phyloP scores from a whole-genome alignment of 1,140 invertebrate genomes.

The Drosophila nigrodunni region DNA sequence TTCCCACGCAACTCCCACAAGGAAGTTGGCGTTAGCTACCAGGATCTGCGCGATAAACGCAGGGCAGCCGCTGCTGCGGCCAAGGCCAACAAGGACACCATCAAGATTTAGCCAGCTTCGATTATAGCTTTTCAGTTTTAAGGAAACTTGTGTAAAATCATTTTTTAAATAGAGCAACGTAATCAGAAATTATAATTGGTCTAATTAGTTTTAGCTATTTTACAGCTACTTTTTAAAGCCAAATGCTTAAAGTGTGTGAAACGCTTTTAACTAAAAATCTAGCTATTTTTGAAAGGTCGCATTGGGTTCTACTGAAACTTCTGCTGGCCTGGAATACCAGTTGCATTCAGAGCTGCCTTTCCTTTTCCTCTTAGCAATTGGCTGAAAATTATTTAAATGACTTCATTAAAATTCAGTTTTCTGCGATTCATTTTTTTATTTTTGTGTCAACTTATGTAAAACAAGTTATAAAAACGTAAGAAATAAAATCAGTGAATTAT shows the following conservation, averaged over 20 bases:
- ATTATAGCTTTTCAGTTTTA: slow-evolving; percentile 39
- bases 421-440: not conserved
- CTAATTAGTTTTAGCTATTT: too few species aligned
- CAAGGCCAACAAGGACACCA: slow-evolving; percentile 48
- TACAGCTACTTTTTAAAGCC: too few species aligned
- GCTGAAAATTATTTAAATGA: too few species aligned
- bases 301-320: too few species aligned
- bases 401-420: not conserved
- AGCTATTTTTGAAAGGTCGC: too few species aligned
- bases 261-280: too few species aligned
- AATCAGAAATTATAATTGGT: not conserved
- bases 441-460: not conserved
- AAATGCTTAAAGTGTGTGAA: too few species aligned
- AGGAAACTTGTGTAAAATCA: slow-evolving; percentile 40
- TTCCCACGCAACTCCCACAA: slow-evolving; percentile 75
- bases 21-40: slow-evolving; percentile 74
- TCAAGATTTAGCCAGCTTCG: slow-evolving; percentile 56
- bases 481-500: not conserved
- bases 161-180: slow-evolving; percentile 43
- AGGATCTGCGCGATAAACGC: slow-evolving; percentile 70
- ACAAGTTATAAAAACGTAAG: not conserved
- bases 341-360: too few species aligned
- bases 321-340: too few species aligned
- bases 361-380: too few species aligned
- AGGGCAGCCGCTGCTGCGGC: slow-evolving; percentile 50